These are phyloP conservation scores for Glyptemys insculpta DNA, from an alignment of 2,797 vertebrate species.

Conservation along the genomic window DNA sequence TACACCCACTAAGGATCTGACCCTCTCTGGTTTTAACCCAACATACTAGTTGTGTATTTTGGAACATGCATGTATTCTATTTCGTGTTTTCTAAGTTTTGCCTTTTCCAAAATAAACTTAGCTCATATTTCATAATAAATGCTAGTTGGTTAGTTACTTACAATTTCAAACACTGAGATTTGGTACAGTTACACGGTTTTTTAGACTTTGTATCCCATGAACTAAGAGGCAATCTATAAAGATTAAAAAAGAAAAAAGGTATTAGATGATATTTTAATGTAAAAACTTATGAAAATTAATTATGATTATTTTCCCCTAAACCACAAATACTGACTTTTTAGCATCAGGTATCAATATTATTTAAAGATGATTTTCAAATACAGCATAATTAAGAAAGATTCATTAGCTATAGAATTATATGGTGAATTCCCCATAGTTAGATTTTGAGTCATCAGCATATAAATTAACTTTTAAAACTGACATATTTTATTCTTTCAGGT, in stretches of 20 bases:
- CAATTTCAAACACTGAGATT: constrained; percentile 88
- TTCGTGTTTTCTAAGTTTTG: background rate
- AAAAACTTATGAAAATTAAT: background rate
- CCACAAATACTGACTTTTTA: background rate
- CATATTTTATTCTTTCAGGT: constrained; percentile 31
- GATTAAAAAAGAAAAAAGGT: constrained; percentile 57
- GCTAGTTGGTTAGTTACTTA: constrained; percentile 74
- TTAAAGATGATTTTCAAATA: background rate
- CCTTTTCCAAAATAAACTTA: constrained; percentile 20
- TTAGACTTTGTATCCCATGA: constrained; percentile 78
- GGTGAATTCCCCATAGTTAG: background rate
- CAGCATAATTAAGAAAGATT: background rate
- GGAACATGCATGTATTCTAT: background rate
- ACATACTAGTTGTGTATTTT: too few species aligned
- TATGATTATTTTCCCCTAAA: constrained; percentile 30
- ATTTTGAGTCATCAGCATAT: background rate
- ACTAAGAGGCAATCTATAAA: constrained; percentile 60
- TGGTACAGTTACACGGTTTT: constrained; percentile 86
- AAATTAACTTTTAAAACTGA: background rate
- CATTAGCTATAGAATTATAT: background rate
- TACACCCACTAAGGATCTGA: too few species aligned
- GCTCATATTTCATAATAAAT: constrained; percentile 43
- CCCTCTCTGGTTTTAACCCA: too few species aligned
- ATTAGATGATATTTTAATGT: background rate
- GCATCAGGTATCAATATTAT: background rate